phyloP scores from a whole-genome alignment of 2,113 vertebrate genomes.

The Erythrocercus mccallii region DNA sequence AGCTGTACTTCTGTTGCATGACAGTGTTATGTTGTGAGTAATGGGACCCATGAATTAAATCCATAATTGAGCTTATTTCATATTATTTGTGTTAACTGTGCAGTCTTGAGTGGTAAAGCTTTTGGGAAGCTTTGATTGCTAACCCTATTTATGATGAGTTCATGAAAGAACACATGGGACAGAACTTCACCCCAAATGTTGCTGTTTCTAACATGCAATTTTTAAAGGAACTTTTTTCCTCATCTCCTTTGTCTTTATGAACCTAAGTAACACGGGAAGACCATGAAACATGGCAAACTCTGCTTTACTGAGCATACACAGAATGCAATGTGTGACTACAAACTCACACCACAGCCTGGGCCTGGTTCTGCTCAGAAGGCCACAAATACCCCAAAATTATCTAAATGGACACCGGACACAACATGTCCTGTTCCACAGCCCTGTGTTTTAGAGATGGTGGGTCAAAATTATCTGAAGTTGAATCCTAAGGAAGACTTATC shows the following conservation, averaged over 20 bases:
- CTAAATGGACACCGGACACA: background rate
- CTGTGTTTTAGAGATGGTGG: background rate
- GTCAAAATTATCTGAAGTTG: background rate
- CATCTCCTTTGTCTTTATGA: background rate
- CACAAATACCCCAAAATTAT: background rate
- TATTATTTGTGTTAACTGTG: background rate
- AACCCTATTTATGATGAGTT: accelerated
- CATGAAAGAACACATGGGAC: background rate
- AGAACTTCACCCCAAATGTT: background rate
- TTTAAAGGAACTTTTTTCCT: background rate
- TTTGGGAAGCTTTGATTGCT: background rate
- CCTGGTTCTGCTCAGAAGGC: background rate
- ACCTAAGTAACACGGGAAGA: background rate
- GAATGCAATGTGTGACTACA: background rate
- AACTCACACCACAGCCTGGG: background rate
- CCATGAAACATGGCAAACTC: background rate
- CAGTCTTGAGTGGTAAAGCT: background rate
- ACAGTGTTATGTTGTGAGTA: background rate
- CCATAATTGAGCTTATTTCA: background rate
- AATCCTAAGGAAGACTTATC: background rate
- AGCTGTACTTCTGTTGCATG: background rate
- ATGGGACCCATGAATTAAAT: background rate
- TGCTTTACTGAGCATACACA: background rate
- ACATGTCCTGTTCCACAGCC: background rate
- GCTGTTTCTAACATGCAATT: background rate